Evolutionary conservation across 2,113 vertebrate species (phyloP), one percentile per base, ranked within the genome.

Genomic region (Phoxinus phoxinus): DNA sequence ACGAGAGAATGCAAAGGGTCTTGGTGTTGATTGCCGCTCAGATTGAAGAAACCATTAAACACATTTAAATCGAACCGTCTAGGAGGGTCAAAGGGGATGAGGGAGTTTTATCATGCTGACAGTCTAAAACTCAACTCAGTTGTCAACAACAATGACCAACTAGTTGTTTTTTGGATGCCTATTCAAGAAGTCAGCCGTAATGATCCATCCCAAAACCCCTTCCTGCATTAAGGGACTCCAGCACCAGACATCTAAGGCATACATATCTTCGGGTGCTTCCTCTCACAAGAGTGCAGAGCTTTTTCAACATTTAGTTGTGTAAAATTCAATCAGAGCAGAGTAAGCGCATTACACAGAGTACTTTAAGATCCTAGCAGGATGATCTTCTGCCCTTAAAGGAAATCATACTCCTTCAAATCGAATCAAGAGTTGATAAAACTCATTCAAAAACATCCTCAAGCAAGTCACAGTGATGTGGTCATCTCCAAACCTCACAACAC

Each of bases 401-500:
- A 65, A 27, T 63, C 13, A 9, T 35, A 67, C 63, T 32, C 27
- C 6, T 21, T 67, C 15, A 67, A 9, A 67, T 30, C 32, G 27
- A 67, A 27, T 65, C 61, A 65, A 65, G 61, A 30, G 63, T 19
- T 67, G 63, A 15, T 67, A 19, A 67, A 27, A 53, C 17, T 53
- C 51, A 53, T 2, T 2, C 17, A 7, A 53, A 21, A 53, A 65
- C 13, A 32, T 67, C 30, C 65, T 67, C 65, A 67, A 67, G 30
- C 65, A 37, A 81, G 69, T 63, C 69, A 72, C 46, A 84, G 69
- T 15, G 19, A 87, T 32, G 25, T 58, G 51, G 23, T 25, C 83
- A 84, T 32, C 78, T 12, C 41, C 69, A n/a, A 69, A 73, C 30
- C 21, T n/a, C 41, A 25, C 58, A 51, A 53, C 25, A 51, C 23